Evolutionary conservation across 1,140 invertebrate species (phyloP), one percentile per base, ranked within the genome.

Genomic region (Dolichoris vasculosae): DNA sequence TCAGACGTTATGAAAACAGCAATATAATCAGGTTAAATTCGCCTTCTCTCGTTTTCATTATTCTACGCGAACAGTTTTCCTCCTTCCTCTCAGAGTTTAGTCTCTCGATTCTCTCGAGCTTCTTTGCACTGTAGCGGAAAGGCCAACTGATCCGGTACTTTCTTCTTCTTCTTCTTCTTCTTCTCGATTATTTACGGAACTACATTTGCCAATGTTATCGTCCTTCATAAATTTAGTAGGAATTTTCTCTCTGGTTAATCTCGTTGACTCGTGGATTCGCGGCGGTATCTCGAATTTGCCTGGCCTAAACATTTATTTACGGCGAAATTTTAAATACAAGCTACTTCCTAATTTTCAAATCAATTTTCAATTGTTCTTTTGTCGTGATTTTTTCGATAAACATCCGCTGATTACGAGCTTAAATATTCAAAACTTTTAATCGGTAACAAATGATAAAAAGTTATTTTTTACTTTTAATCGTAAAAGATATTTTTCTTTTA

Each of bases 11-110:
- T 43, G 48, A 75, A 83, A 59, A 75, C 35, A 75, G 26, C 48
- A 75, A 59, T 83, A 75, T 81, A 71, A 69, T 83, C 17, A 73
- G 26, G 11, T 51, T 59, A 40, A 81, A 40, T 81, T 81, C 40
- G 9, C 2, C 46, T 55, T 30, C 46, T 71, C 35, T 75, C 63
- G 43, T 73, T 75, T 75, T 75, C 81, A 83, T 83, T 83, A 75
- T 75, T 55, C 32, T 43, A 26, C 13, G 11, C 11, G 35, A 82
- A 43, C 9, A 8, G 20, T 8, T 80, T 46, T 64, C 59, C 26
- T 40, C 55, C n/a, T 20, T 13, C 9, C 35, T 46, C 7, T 2
- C 4, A 30, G 17, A 0, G 26, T 38, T 67, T 32, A 23, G 38
- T 32, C 23, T 4, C 17, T 43, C 40, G 38, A 23, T 46, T 30